Base-by-base conservation (phyloP, 2,113 vertebrate genomes). In the Rhizomys pruinosus region DNA sequence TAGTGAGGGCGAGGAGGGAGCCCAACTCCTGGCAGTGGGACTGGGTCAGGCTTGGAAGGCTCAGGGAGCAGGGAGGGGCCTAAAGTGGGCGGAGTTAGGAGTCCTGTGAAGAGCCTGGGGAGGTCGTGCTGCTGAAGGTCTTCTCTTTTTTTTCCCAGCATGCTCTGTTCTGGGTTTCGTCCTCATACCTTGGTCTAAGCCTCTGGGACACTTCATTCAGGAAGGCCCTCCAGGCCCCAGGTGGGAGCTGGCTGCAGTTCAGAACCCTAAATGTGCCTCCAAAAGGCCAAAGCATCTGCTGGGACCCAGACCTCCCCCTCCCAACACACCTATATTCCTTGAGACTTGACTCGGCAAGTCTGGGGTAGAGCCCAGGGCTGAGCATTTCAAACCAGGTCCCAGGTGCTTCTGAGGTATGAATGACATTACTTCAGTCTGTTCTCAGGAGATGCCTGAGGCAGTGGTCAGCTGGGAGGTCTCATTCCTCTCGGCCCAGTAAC, bases 251-350 rank as follows among this genome's bases (percentile, higher is more conserved):
- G 68, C 27, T 17, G 2, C 22, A 7, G 15, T n/a, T n/a, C 22
- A 86, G 39, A 84, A 34, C 74, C 12, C 23, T 5, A 79, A 3
- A 23, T 0, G 0, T 76, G 34, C 15, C 23, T 64, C 42, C 0
- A 4, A 82, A 44, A 57, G 59, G 22, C 25, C 6, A 3, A 44
- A 61, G n/a, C 16, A 5, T 37, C 44, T 29, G 39, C 11, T 73
- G 57, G 57, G 61, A 74, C 20, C 55, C 32, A 42, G 16, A 32
- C 12, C 7, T 2, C 68, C 39, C 5, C 1, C 8, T 2, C 17
- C 47, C 47, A 6, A 52, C 0, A n/a, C n/a, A n/a, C n/a, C n/a
- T n/a, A n/a, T n/a, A n/a, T n/a, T 0, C 9, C 7, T 4, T 1
- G 7, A 55, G 37, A 39, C 1, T 19, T 6, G 23, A 47, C 2